A percentile compares a stretch with the other conserved stretches of the same genome.
These are phyloP conservation scores for Stomatorhinus ivindoensis DNA, from an alignment of 2,113 vertebrate genomes.

Conservation along the genomic window DNA sequence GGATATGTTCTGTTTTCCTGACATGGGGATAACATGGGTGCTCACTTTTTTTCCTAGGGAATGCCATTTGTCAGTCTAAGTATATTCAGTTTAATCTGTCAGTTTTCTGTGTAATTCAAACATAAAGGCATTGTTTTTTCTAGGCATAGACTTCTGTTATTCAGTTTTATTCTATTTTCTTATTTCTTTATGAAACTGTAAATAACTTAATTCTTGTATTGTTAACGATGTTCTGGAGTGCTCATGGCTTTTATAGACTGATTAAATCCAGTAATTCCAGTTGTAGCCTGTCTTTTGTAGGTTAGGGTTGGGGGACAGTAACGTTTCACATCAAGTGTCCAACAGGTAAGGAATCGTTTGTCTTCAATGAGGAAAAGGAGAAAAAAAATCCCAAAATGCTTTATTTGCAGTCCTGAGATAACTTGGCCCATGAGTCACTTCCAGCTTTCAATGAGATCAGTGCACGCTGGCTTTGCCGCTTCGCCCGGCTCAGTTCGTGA, in stretches of 20 bases:
- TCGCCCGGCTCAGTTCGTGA: conserved; percentile 73
- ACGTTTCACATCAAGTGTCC: not conserved
- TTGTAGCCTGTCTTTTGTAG: not conserved
- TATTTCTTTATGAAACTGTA: not conserved
- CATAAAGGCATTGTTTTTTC: not conserved
- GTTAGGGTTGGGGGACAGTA: not conserved
- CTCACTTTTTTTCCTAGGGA: not conserved
- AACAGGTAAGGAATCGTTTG: not conserved
- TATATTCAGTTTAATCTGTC: not conserved
- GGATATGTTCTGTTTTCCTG: not conserved
- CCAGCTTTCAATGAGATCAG: not conserved
- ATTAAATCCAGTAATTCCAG: not conserved
- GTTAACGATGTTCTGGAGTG: not conserved
- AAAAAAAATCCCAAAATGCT: not conserved
- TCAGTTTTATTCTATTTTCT: not conserved
- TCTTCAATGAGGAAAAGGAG: not conserved
- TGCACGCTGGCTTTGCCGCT: not conserved
- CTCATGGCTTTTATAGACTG: not conserved
- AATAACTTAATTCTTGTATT: not conserved
- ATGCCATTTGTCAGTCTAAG: not conserved
- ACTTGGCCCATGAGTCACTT: not conserved
- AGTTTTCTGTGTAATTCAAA: not conserved
- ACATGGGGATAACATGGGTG: not conserved
- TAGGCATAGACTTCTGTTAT: not conserved
- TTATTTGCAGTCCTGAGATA: not conserved